A percentile compares a stretch with the other conserved stretches of the same genome.
Conservation (phyloP, 2,113 vertebrate genomes). For the Triplophysa tibetana region DNA sequence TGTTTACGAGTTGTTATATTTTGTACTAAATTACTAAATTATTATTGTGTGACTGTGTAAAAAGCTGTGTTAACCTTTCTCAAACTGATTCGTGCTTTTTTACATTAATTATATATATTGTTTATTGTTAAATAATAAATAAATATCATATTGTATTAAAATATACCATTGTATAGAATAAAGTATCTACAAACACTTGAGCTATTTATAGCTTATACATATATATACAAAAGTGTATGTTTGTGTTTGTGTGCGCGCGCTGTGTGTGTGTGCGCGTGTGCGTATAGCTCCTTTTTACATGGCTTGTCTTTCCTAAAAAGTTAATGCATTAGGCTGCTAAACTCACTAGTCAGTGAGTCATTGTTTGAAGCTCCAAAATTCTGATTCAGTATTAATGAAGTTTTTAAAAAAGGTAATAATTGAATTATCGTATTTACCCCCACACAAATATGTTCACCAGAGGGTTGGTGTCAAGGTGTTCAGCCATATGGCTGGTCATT, state of each 20-base stretch:
- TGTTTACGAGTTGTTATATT: conserved; percentile 18
- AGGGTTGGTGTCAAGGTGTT: conserved; percentile 54
- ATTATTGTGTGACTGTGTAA: not conserved
- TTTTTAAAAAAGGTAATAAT: not conserved
- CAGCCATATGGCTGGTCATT: conserved; percentile 58
- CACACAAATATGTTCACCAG: not conserved
- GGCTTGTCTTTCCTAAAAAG: not conserved
- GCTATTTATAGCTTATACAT: too few relatives aligned
- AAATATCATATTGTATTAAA: too few relatives aligned
- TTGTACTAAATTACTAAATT: not conserved
- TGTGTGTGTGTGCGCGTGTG: too few relatives aligned
- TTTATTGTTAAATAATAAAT: too few relatives aligned
- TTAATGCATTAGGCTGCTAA: conserved; percentile 11
- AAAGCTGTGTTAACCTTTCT: too few relatives aligned
- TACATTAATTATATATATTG: too few relatives aligned
- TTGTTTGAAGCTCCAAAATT: conserved; percentile 38
- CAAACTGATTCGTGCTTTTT: too few relatives aligned
- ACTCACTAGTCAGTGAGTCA: conserved; percentile 43
- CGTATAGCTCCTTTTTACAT: not conserved
- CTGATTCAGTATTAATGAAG: conserved; percentile 41
- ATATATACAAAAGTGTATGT: too few relatives aligned
- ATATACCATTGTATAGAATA: too few relatives aligned
- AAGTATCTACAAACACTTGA: too few relatives aligned
- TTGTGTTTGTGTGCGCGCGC: too few relatives aligned
- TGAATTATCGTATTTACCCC: not conserved